Evolutionary conservation across 2,888 invertebrate species (phyloP), one percentile per base, ranked within the genome.

Genomic region (Physocephala rufipes): DNA sequence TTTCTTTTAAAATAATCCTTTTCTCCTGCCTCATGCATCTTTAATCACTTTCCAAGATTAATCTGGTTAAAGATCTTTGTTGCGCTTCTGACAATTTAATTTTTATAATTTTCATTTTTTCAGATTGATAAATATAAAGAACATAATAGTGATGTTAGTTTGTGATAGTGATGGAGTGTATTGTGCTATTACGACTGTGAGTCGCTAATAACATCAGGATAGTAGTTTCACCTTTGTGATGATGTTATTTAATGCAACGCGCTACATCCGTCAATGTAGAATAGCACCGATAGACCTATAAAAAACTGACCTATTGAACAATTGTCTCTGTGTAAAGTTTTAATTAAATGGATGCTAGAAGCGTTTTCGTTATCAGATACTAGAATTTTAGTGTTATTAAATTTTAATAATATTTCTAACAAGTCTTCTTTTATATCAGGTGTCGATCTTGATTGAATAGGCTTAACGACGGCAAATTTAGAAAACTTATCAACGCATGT

Each of bases 191-290:
- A 53, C 74, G 73, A 65, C 71, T 75, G 16, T 65, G 62, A 3
- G 74, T 71, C 36, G 71, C 68, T 64, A 73, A 61, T 28, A 74
- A 49, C n/a, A 74, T 63, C 47, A 74, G 30, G 24, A 73, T 71
- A 47, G 63, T 74, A 51, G 64, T 71, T 63, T 74, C 71, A 1
- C 45, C 63, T 71, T 71, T 71, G 30, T 74, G 59, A 51, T 74
- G 73, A 65, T 75, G 73, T 45, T 62, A 63, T 19, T 73, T 76
- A 13, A 75, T 19, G n/a, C 71, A 75, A 15, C 73, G 72, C n/a
- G 75, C 67, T 51, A 74, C 74, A 62, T 74, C 74, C 19, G 69
- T 5, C n/a, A 74, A 67, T 49, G 70, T 75, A 59, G 71, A 72
- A n/a, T 75, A 71, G 21, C 74, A 62, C 15, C 70, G 43, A 15